Evolutionary conservation across 2,888 invertebrate genomes (phyloP).

Genomic region (Tenthredo mesomela): DNA sequence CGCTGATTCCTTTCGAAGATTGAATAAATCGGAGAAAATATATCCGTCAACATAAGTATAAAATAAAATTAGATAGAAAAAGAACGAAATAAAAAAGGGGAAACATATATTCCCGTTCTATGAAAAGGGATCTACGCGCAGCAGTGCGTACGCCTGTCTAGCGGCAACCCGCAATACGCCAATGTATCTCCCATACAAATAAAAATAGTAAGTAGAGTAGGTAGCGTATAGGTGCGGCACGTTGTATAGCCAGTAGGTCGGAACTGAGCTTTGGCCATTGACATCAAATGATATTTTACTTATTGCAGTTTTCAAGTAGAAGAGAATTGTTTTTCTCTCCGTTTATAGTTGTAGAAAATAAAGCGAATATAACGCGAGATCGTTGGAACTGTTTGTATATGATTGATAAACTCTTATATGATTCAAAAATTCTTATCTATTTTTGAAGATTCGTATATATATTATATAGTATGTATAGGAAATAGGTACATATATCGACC

Average conservation of each 20-base stretch:
- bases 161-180: background rate
- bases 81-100: background rate
- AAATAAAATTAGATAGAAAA: background rate
- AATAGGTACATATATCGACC: background rate
- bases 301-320: background rate
- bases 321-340: background rate
- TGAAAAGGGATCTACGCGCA: background rate
- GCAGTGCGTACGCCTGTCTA: background rate
- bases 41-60: background rate
- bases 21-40: background rate
- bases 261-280: background rate
- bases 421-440: background rate
- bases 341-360: background rate
- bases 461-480: no score
- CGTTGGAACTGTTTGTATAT: background rate
- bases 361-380: background rate
- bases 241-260: no score
- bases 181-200: background rate
- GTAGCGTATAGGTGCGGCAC: slow-evolving; percentile 34
- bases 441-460: background rate
- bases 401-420: background rate
- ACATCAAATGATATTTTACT: background rate
- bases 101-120: background rate
- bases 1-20: no score
- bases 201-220: slow-evolving; percentile 40